Conservation (phyloP, 1,140 invertebrate species). For the Linepithema humile region DNA sequence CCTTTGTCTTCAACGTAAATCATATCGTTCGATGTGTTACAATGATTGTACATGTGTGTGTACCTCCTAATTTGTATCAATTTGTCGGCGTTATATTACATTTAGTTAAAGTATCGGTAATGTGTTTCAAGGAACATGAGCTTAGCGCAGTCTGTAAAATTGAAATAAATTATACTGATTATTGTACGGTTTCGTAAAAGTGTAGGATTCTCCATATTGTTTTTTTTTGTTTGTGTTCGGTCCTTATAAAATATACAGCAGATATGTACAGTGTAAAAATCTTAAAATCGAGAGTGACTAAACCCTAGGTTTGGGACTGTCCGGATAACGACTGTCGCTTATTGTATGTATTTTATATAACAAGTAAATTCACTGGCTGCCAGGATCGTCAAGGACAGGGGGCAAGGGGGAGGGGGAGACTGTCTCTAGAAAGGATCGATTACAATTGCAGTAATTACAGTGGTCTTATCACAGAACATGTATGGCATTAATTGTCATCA, state of each 20-base stretch:
- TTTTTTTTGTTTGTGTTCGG: too few species aligned
- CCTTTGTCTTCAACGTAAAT: constrained; percentile 29
- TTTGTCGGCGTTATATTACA: constrained; percentile 63
- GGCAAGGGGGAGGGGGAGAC: constrained; percentile 37
- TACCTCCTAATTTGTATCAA: constrained; percentile 56
- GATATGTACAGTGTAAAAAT: constrained; percentile 73
- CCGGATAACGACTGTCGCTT: constrained; percentile 73
- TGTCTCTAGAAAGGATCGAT: constrained; percentile 76
- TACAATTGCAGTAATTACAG: constrained; percentile 83
- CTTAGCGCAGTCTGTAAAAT: constrained; percentile 73
- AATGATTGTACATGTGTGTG: constrained; percentile 9
- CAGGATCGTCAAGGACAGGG: constrained; percentile 76
- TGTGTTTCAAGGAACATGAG: constrained; percentile 71
- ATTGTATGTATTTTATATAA: constrained; percentile 56
- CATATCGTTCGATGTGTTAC: background rate
- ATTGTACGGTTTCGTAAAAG: constrained; percentile 68
- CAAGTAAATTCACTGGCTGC: constrained; percentile 79
- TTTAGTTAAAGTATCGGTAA: constrained; percentile 67
- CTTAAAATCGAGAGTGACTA: constrained; percentile 67
- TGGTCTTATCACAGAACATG: constrained; percentile 86
- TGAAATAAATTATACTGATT: constrained; percentile 68
- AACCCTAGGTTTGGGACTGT: constrained; percentile 75
- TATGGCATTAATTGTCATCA: constrained; percentile 85
- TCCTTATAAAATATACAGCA: constrained; percentile 75
- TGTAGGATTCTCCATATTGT: constrained; percentile 56